Percentiles rank a stretch among this genome's conserved stretches.
Evolutionary conservation across 2,888 invertebrate genomes (phyloP).

Genomic region (Dryobota labecula): DNA sequence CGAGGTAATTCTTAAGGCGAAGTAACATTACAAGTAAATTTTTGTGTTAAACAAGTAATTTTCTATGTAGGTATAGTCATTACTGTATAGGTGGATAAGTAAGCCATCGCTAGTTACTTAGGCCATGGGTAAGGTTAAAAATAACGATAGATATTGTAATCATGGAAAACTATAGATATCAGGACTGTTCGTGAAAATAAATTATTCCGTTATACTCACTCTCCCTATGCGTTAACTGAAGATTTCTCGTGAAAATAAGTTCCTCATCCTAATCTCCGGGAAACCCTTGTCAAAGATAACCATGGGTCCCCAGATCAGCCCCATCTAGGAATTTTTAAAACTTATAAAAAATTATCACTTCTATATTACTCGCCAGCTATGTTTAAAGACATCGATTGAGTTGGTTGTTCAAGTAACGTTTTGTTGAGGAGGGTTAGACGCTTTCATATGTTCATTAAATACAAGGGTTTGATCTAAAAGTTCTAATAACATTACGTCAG

Average conservation of each 20-base stretch:
- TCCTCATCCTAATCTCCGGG: too few species aligned
- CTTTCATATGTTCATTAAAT: background rate
- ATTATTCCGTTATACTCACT: too few species aligned
- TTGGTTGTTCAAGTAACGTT: background rate
- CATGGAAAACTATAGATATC: background rate
- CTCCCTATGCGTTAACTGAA: too few species aligned
- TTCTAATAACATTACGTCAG: background rate
- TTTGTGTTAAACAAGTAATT: conserved; percentile 50
- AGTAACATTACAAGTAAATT: conserved; percentile 52
- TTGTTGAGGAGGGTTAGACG: too few species aligned
- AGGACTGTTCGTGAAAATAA: too few species aligned
- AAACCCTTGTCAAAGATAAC: too few species aligned
- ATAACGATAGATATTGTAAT: background rate
- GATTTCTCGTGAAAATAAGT: too few species aligned
- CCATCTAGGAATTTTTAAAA: too few species aligned
- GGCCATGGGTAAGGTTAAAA: background rate
- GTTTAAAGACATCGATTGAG: too few species aligned
- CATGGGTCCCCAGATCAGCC: too few species aligned
- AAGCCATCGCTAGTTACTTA: background rate
- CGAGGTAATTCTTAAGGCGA: conserved; percentile 39
- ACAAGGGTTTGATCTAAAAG: background rate
- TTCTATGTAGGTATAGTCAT: conserved; percentile 18
- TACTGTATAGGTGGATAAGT: background rate
- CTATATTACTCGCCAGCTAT: too few species aligned
- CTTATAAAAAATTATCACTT: too few species aligned